These are phyloP conservation scores for Trogon surrucura DNA, from an alignment of 2,113 vertebrate genomes.

Conservation along the genomic window DNA sequence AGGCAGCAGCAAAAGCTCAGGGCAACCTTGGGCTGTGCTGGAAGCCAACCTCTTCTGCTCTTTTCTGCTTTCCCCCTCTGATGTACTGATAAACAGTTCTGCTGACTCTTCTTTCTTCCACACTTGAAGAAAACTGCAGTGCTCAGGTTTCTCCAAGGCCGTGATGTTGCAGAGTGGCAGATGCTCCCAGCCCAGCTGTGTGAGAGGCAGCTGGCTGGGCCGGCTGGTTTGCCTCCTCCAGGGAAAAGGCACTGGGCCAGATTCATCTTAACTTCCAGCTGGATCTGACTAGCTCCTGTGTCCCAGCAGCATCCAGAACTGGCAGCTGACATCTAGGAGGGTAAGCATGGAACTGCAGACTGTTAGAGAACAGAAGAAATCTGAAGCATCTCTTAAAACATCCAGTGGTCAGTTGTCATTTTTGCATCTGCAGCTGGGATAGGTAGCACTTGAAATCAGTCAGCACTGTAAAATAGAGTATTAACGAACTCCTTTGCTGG, in stretches of 20 bases:
- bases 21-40: neutral
- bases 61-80: neutral
- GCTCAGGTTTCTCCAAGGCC: neutral
- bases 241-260: slow-evolving; percentile 4
- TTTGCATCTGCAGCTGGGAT: neutral
- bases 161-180: fast-evolving
- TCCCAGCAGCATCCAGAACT: neutral
- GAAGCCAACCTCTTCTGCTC: neutral
- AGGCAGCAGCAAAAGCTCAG: neutral
- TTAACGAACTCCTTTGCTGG: neutral
- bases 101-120: neutral
- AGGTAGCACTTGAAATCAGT: neutral
- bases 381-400: neutral
- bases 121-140: neutral
- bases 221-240: neutral
- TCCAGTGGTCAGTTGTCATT: neutral
- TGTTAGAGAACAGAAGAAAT: neutral
- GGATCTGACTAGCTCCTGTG: neutral
- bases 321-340: neutral
- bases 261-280: slow-evolving; percentile 8
- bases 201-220: neutral
- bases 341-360: neutral
- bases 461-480: neutral
- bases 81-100: neutral
- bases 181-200: slow-evolving; percentile 24